Evolutionary conservation across 2,113 vertebrate genomes (phyloP).

Genomic region (Papio anubis): DNA sequence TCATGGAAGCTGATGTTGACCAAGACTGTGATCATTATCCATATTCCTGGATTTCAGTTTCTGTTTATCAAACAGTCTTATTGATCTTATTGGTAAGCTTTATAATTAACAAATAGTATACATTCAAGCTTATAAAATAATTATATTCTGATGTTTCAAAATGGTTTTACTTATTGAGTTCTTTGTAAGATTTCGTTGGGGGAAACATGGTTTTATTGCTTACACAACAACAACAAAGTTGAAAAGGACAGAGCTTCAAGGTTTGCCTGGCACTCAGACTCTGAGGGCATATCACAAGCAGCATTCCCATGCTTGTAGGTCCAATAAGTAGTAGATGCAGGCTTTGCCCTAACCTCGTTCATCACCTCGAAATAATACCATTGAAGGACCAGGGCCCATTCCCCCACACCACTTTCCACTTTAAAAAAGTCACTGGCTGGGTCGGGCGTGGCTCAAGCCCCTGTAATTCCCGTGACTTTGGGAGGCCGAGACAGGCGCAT

Average conservation of each 20-base stretch:
- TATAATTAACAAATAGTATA: neutral
- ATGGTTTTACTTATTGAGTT: neutral
- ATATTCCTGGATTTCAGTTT: neutral
- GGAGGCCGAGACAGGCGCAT: no score
- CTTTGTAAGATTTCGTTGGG: neutral
- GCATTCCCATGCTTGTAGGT: neutral
- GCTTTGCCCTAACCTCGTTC: neutral
- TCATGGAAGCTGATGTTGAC: neutral
- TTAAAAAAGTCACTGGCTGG: constrained; percentile 48
- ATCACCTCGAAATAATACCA: neutral
- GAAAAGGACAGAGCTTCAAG: neutral
- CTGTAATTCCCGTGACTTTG: no score
- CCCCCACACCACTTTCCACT: neutral
- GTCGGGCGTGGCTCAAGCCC: no score
- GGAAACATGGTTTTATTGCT: neutral
- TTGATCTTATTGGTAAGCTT: neutral
- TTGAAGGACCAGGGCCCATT: neutral
- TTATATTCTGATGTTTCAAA: neutral
- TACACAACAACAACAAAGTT: neutral
- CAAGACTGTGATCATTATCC: neutral
- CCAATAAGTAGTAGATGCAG: neutral
- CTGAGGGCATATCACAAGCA: neutral
- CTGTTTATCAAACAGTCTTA: neutral
- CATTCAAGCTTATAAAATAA: neutral
- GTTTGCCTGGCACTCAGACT: neutral